Conservation (phyloP, 2,888 invertebrate genomes). For the Drosophila maculinotata region DNA sequence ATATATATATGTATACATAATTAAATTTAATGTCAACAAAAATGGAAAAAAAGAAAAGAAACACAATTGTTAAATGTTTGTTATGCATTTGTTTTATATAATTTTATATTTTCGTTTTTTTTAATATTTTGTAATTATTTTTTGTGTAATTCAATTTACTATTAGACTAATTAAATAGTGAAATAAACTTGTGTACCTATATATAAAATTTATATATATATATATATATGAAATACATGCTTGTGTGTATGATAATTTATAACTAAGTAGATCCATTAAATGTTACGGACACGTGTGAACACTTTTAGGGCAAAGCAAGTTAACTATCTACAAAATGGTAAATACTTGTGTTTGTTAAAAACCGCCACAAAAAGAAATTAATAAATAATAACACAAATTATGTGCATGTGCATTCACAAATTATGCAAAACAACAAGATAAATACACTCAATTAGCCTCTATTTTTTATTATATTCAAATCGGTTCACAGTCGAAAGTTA, state of each 20-base stretch:
- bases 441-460: not conserved
- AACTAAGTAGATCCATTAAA: constrained; percentile 55
- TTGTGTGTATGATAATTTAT: constrained; percentile 29
- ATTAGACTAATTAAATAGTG: constrained; percentile 61
- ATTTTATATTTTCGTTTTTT: constrained; percentile 25
- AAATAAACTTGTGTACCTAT: constrained; percentile 77
- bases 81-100: constrained; percentile 74
- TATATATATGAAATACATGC: constrained; percentile 21
- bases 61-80: constrained; percentile 72
- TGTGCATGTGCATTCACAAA: constrained; percentile 3
- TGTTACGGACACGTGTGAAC: constrained; percentile 60
- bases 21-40: constrained; percentile 33
- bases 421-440: not conserved
- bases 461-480: no score
- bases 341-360: constrained; percentile 57
- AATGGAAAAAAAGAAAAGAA: constrained; percentile 6
- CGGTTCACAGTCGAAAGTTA: no score
- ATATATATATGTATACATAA: constrained; percentile 9
- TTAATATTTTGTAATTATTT: constrained; percentile 10
- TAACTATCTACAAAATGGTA: constrained; percentile 42
- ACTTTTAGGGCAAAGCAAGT: constrained; percentile 51
- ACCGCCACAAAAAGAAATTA: constrained; percentile 45
- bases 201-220: constrained; percentile 40
- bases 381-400: constrained; percentile 42
- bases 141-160: constrained; percentile 44